These are phyloP conservation scores for Diachasma alloeum DNA, from an alignment of 1,140 invertebrate species.

Conservation along the genomic window DNA sequence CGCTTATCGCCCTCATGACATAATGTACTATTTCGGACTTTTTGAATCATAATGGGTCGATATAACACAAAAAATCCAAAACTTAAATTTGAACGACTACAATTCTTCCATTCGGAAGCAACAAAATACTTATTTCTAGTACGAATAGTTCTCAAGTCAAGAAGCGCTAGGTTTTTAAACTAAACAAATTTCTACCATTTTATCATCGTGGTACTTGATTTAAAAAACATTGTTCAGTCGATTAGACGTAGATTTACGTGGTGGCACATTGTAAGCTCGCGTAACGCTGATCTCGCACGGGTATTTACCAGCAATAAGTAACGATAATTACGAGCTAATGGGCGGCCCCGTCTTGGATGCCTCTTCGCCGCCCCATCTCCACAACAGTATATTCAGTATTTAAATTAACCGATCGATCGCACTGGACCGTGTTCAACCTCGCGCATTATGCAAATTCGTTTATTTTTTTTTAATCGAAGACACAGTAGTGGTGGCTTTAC, in stretches of 20 bases:
- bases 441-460: constrained; percentile 61
- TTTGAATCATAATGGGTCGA: too few relatives aligned
- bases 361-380: constrained; percentile 34
- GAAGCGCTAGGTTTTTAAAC: too few relatives aligned
- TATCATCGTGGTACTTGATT: too few relatives aligned
- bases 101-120: too few relatives aligned
- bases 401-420: constrained; percentile 63
- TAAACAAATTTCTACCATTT: too few relatives aligned
- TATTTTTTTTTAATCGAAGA: constrained; percentile 1
- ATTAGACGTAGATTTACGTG: constrained; percentile 47
- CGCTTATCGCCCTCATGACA: too few relatives aligned
- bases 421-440: constrained; percentile 46
- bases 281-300: constrained; percentile 24
- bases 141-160: too few relatives aligned
- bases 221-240: constrained; percentile 22
- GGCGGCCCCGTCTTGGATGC: constrained; percentile 33
- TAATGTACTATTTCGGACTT: too few relatives aligned
- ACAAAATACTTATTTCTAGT: too few relatives aligned
- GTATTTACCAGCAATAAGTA: constrained; percentile 58
- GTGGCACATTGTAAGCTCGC: constrained; percentile 39
- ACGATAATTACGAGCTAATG: constrained; percentile 62
- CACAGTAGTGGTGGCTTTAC: neutral
- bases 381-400: constrained; percentile 51
- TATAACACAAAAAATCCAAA: too few relatives aligned
- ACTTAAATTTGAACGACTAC: too few relatives aligned